Percentiles rank a stretch among this genome's conserved stretches.
Conservation (phyloP, 1,140 invertebrate genomes). For the Xylocopa sonorina region DNA sequence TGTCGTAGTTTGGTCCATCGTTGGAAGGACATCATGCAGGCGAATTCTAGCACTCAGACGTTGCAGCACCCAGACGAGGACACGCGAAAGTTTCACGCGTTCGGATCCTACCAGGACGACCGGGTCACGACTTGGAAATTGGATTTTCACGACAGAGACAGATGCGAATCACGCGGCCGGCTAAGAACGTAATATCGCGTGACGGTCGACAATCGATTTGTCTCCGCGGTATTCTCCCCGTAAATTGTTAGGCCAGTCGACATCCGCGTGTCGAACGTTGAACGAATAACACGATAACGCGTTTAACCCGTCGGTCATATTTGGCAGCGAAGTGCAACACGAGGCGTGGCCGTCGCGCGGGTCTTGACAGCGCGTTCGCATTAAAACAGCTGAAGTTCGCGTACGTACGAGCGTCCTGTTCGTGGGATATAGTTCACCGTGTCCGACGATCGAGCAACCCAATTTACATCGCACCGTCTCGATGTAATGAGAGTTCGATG, state of each 20-base stretch:
- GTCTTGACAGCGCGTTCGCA: not conserved
- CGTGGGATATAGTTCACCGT: not conserved
- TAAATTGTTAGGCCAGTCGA: not conserved
- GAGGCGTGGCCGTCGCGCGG: not conserved
- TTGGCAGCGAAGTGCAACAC: no score
- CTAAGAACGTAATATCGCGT: conserved; percentile 3
- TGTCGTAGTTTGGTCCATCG: no score
- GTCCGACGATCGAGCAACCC: conserved; percentile 5
- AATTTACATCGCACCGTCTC: conserved; percentile 28
- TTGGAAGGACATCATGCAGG: no score
- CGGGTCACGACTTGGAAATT: not conserved
- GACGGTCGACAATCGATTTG: not conserved
- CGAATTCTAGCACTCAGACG: not conserved
- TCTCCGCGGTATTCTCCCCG: not conserved
- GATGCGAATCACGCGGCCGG: not conserved
- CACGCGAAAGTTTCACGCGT: not conserved
- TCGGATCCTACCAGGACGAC: not conserved
- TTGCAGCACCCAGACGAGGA: no score
- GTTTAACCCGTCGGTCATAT: not conserved
- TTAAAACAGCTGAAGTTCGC: conserved; percentile 10
- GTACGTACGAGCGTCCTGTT: not conserved
- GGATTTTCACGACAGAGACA: conserved; percentile 28
- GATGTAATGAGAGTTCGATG: conserved; percentile 31
- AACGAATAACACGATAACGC: not conserved
- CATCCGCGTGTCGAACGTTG: not conserved